phyloP scores from a whole-genome alignment of 2,888 invertebrate species.

The Perizoma affinitatum region DNA sequence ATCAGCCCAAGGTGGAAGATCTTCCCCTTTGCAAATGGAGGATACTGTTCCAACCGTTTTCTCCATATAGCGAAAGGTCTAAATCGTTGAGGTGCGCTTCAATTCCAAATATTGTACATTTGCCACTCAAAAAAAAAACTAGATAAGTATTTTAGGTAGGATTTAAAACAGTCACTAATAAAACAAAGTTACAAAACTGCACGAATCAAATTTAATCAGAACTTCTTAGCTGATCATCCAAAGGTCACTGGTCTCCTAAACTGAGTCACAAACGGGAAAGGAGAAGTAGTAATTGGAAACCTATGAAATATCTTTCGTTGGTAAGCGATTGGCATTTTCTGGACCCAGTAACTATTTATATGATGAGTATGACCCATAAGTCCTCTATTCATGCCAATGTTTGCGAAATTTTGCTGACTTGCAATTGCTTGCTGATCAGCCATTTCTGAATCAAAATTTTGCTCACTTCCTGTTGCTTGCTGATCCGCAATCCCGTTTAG shows the following conservation, averaged over 20 bases:
- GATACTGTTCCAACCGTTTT: too few relatives aligned
- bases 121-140: too few relatives aligned
- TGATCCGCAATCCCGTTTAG: not conserved
- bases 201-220: not conserved
- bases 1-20: too few relatives aligned
- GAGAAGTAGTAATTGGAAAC: slow-evolving; percentile 1
- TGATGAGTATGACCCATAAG: not conserved
- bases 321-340: not conserved
- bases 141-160: too few relatives aligned
- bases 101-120: too few relatives aligned
- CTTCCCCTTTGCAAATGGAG: too few relatives aligned
- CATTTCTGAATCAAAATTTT: not conserved
- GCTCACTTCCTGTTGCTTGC: not conserved
- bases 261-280: not conserved
- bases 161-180: too few relatives aligned
- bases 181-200: too few relatives aligned
- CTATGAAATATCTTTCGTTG: not conserved
- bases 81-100: too few relatives aligned
- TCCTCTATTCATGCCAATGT: not conserved
- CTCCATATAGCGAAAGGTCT: too few relatives aligned
- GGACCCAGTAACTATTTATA: not conserved
- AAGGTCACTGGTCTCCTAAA: slow-evolving; percentile 3
- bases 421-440: not conserved
- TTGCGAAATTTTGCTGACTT: slow-evolving; percentile 6
- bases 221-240: not conserved